Base-by-base conservation (phyloP, 2,113 vertebrate genomes). In the Mystacornis crossleyi region DNA sequence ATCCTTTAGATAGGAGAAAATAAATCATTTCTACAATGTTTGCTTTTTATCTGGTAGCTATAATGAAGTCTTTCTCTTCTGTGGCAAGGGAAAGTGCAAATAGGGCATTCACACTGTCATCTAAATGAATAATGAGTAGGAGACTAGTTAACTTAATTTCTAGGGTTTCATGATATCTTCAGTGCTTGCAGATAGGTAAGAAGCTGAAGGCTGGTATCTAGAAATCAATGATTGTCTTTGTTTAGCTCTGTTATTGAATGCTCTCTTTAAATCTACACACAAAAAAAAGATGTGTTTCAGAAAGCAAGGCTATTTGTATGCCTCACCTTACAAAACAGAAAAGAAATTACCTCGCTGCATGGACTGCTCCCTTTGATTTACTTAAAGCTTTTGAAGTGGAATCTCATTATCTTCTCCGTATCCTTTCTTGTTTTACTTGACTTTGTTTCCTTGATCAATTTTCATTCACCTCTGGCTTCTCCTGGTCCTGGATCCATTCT, bases 1-100 rank as follows among this genome's bases (percentile, higher is more conserved):
- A 96, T 87, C 86, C 81, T 95, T 94, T 61, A 89, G 77, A 94
- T 89, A 94, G 91, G 72, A 91, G 87, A 91, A 96, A 94, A 81
- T 86, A 95, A 95, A 96, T 97, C 3, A 89, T 84, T 93, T 91
- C 73, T 91, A 60, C 28, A 33, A 88, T 94, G 65, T 95, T 91
- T 95, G 80, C 17, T 87, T 95, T 97, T 94, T 95, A 96, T 95
- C 61, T 94, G 64, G 72, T 78, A 82, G 54, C 31, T 75, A 94
- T 72, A 97, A 96, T 82, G 84, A 96, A 91, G 79, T 51, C 91
- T 94, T 97, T 96, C 93, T 96, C 78, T 96, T 64, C 62, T 51
- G 42, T 0, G 4, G 90, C 66, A 66, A 26, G 23, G 45, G 47
- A 66, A 93, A 96, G 71, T 62, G 73, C 62, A 90, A 95, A 96